A percentile compares a stretch with the other conserved stretches of the same genome.
Conservation (phyloP, 2,888 invertebrate species). For the Parapristionchus giblindavisi region DNA sequence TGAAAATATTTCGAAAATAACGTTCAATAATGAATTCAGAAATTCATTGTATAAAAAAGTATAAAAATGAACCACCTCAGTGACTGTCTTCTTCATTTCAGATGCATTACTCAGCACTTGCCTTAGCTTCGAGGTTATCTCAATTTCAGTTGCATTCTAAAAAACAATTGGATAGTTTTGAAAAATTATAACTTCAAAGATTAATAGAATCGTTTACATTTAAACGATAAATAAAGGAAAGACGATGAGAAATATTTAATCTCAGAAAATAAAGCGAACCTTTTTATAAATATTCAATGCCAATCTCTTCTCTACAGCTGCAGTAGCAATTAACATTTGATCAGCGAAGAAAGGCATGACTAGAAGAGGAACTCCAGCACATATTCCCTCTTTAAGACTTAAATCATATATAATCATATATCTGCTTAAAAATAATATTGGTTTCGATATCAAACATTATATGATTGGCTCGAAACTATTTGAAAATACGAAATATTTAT, state of each 20-base stretch:
- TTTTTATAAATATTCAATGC: constrained; percentile 53
- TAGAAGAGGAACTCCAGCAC: constrained; percentile 50
- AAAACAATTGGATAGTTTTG: not conserved
- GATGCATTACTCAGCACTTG: constrained; percentile 1
- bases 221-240: not conserved
- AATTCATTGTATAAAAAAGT: too few relatives aligned
- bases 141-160: constrained; percentile 26
- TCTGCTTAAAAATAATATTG: not conserved
- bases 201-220: not conserved
- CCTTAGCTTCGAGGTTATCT: constrained; percentile 7
- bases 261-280: constrained; percentile 15
- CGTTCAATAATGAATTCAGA: too few relatives aligned
- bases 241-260: not conserved
- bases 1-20: too few relatives aligned
- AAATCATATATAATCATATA: too few relatives aligned
- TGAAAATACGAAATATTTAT: too few relatives aligned
- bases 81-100: constrained; percentile 5
- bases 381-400: constrained; percentile 54
- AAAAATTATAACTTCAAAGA: not conserved
- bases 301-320: constrained; percentile 47
- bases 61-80: not conserved
- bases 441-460: too few relatives aligned
- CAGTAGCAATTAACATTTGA: constrained; percentile 51
- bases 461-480: not conserved
- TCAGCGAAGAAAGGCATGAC: constrained; percentile 56